A percentile compares a stretch with the other conserved stretches of the same genome.
These are phyloP conservation scores for Hypsopygia costalis DNA, from an alignment of 2,888 invertebrate genomes.

Conservation along the genomic window DNA sequence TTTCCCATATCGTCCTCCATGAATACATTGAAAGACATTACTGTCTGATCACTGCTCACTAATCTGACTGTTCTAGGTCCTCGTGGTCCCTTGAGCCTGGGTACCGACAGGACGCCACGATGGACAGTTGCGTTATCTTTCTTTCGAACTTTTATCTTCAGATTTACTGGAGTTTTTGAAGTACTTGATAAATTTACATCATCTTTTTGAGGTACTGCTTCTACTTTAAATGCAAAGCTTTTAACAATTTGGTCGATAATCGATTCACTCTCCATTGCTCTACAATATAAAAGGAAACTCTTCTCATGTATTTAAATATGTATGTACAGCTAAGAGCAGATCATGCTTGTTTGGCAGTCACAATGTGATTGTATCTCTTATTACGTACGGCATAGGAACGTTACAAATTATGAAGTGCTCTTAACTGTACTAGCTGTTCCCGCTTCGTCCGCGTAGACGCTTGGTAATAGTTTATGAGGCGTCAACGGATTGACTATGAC, in stretches of 20 bases:
- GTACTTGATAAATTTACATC: conserved; percentile 19
- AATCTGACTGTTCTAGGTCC: conserved; percentile 39
- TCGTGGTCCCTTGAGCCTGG: conserved; percentile 27
- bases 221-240: conserved; percentile 54
- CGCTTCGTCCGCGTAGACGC: too few relatives aligned
- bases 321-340: too few relatives aligned
- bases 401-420: too few relatives aligned
- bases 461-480: too few relatives aligned
- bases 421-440: too few relatives aligned
- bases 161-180: conserved; percentile 45
- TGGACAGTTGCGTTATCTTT: conserved; percentile 32
- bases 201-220: conserved; percentile 44
- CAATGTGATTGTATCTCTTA: too few relatives aligned
- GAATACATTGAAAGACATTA: conserved; percentile 58
- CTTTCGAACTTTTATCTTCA: conserved; percentile 57
- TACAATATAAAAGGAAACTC: conserved; percentile 13
- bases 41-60: conserved; percentile 59
- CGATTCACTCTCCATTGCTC: conserved; percentile 34
- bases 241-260: conserved; percentile 39
- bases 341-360: too few relatives aligned
- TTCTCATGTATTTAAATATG: too few relatives aligned
- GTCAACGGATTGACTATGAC: too few relatives aligned
- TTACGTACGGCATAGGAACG: too few relatives aligned
- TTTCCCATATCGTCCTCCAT: conserved; percentile 45
- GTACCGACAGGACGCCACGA: conserved; percentile 35